A percentile compares a stretch with the other conserved stretches of the same genome.
phyloP scores from a whole-genome alignment of 2,888 invertebrate species.

The Blastobasis lacticolella region DNA sequence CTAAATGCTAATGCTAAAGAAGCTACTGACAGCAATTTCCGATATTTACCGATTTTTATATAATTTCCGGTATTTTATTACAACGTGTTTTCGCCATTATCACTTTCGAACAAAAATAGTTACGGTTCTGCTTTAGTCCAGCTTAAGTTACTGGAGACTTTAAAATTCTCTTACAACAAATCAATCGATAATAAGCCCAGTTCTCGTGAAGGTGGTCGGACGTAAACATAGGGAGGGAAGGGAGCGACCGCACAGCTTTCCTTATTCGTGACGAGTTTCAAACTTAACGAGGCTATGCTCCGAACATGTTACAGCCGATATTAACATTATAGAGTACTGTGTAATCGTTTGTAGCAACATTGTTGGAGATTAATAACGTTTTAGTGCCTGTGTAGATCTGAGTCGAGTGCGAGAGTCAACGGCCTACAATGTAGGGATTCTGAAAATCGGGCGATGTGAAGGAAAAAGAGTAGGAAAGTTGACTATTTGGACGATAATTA shows the following conservation, averaged over 20 bases:
- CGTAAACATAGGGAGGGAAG: slow-evolving; percentile 49
- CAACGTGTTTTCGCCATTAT: too few species aligned
- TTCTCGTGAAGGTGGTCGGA: slow-evolving; percentile 18
- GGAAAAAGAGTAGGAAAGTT: too few species aligned
- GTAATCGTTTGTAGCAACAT: slow-evolving; percentile 9
- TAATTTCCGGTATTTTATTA: too few species aligned
- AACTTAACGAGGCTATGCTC: slow-evolving; percentile 40
- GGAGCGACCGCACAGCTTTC: slow-evolving; percentile 38
- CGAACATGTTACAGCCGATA: slow-evolving; percentile 38
- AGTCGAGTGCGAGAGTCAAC: too few species aligned
- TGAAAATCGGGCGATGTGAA: too few species aligned
- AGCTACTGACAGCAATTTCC: too few species aligned
- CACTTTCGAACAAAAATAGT: too few species aligned
- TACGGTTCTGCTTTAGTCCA: too few species aligned
- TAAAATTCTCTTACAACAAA: slow-evolving; percentile 3
- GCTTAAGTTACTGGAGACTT: too few species aligned
- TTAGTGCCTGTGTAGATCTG: background rate
- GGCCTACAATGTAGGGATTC: background rate
- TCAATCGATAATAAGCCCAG: slow-evolving; percentile 19
- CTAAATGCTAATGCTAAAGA: too few species aligned
- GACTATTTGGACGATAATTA: too few species aligned
- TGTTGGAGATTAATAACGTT: slow-evolving; percentile 7
- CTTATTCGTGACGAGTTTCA: slow-evolving; percentile 26
- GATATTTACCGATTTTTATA: too few species aligned
- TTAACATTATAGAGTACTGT: slow-evolving; percentile 26